A percentile compares a stretch with the other conserved stretches of the same genome.
Conservation (phyloP, 2,888 invertebrate species). For the Opisthograptis luteolata region DNA sequence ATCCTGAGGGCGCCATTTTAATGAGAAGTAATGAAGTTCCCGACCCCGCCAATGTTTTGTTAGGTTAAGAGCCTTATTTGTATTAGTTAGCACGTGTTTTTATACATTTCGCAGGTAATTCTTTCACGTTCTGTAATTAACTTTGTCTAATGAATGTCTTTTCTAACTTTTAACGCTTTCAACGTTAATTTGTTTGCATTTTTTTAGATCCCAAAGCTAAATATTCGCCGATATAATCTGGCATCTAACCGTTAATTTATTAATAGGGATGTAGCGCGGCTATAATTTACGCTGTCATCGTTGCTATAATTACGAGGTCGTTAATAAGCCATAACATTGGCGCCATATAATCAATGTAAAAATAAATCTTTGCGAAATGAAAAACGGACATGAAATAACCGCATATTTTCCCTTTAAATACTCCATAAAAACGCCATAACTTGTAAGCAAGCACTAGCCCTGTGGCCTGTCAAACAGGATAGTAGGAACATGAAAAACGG, state of each 20-base stretch:
- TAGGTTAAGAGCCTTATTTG: constrained; percentile 78
- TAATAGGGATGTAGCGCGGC: constrained; percentile 54
- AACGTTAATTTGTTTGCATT: constrained; percentile 23
- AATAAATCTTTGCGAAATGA: constrained; percentile 77
- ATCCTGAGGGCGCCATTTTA: constrained; percentile 73
- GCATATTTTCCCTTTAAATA: constrained; percentile 76
- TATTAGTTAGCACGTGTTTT: constrained; percentile 77
- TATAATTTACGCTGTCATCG: constrained; percentile 72
- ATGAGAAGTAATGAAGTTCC: constrained; percentile 80
- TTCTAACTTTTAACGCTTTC: constrained; percentile 6
- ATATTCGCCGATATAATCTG: constrained; percentile 26
- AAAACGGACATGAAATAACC: constrained; percentile 76
- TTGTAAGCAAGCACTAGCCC: constrained; percentile 74
- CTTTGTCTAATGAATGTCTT: constrained; percentile 16
- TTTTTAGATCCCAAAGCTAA: constrained; percentile 24
- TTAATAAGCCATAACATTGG: constrained; percentile 76
- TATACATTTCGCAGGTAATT: constrained; percentile 46
- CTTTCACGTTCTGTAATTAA: constrained; percentile 29
- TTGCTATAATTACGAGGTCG: constrained; percentile 70
- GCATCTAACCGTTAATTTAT: constrained; percentile 51
- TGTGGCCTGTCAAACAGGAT: constrained; percentile 75
- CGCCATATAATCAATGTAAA: constrained; percentile 78
- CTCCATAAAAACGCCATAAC: constrained; percentile 77
- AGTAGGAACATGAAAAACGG: constrained; percentile 78
- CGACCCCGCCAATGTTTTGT: constrained; percentile 71